Base-by-base conservation (phyloP, 2,113 vertebrate genomes). In the Ciconia stormi region DNA sequence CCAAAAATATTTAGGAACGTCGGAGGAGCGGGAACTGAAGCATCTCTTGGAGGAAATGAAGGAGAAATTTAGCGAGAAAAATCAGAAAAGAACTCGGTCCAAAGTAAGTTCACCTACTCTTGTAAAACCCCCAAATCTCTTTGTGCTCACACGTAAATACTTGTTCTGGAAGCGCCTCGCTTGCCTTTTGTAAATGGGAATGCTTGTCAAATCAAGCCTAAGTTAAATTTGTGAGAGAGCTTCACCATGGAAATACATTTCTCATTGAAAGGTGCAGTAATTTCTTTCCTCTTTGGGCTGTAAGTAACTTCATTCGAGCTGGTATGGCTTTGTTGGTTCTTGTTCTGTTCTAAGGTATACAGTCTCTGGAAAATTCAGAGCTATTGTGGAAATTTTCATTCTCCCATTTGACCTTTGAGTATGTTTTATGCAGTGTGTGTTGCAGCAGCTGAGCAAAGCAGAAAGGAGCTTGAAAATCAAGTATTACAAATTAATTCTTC, bases 1-100 rank as follows among this genome's bases (percentile, higher is more conserved):
- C 98, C 98, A 99, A 97, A 99, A 99, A 98, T 99, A 99, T 97
- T 92, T 99, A 78, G 99, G 99, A 58, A 99, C 98, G 0, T 95
- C 98, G 0, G 99, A 99, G 93, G 99, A 99, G 96, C 98, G 98
- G 93, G 97, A 98, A 76, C 97, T 99, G 95, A 99, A 99, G 93
- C 98, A 98, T 82, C 98, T 99, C 69, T 98, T 99, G 92, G 98
- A 99, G 58, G 99, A 99, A 94, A 99, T 99, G 98, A 99, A 99
- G 97, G 99, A 99, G 97, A 99, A 99, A 94, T 99, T 99, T 94
- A 99, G 98, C 11, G 97, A 98, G 97, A 98, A 97, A 94, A 98
- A 93, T 87, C 98, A 98, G 81, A 99, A 99, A 94, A 98, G 98
- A 90, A 87, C 97, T 52, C 98, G 98, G 61, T 98, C 99, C 73